Base-by-base conservation (phyloP, 1,140 invertebrate species). In the Eupeodes corollae region DNA sequence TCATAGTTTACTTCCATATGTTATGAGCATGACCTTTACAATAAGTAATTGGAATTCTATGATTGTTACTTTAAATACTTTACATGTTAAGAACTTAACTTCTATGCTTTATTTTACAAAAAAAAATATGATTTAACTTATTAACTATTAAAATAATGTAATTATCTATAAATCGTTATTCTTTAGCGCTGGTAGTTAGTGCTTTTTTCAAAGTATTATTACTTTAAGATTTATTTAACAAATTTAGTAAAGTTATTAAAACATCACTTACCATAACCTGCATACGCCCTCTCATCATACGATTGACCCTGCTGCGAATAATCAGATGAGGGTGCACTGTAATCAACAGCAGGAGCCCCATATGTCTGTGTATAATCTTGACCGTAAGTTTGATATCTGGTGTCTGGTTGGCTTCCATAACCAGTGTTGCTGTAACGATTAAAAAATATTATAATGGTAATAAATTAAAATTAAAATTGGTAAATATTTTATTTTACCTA, bases 361-460 rank as follows among this genome's bases (percentile, higher is more conserved):
- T 67, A 67, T 37, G 66, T 59, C 40, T 67, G 63, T 32, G 59
- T 67, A 44, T 67, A 67, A 46, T 67, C 63, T 40, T 67, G 63
- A 14, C 61, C 52, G 41, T 67, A 67, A 14, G 53, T 53, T 45
- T 58, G 61, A 53, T 67, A 67, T 9, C 63, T 56, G 12, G 63
- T 61, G 47, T 67, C 63, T 46, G 55, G 61, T 42, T 61, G 63
- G 11, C 59, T 44, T 18, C 57, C 53, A 51, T 67, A 67, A 5
- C 57, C 56, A 16, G 61, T 52, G 8, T 63, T 59, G 34, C 63
- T 67, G 49, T 48, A 41, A 30, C 0, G 39, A 31, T 40, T 19
- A 15, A 26, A 14, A 41, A 5, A 42, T 12, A 1, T 42, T 26
- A 5, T 32, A 35, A 44, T 11, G 19, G 13, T 16, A 35, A 44